Conservation (phyloP, 2,888 invertebrate species). For the Agrenia bidenticulata region DNA sequence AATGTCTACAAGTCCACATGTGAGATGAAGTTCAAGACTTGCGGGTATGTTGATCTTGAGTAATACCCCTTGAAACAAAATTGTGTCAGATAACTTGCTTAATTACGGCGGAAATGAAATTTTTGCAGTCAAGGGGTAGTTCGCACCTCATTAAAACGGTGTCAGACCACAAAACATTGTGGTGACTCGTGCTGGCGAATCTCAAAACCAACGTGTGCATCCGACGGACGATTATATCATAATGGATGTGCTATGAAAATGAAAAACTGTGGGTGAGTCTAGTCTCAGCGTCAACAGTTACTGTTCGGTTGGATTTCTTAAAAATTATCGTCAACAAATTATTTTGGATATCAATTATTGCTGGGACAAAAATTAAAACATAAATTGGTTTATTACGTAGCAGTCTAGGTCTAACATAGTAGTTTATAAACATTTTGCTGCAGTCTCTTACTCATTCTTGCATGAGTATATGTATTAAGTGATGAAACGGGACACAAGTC, state of each 20-base stretch:
- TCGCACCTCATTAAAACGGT: conserved; percentile 83
- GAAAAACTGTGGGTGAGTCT: conserved; percentile 80
- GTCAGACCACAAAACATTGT: conserved; percentile 86
- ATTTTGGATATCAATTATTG: no score
- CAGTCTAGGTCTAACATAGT: no score
- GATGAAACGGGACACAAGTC: no score
- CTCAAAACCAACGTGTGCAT: conserved; percentile 84
- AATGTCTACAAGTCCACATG: conserved; percentile 75
- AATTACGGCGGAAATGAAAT: neutral
- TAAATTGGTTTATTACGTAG: no score
- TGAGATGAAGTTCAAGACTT: conserved; percentile 86
- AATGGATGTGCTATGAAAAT: conserved; percentile 72
- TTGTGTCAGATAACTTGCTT: neutral
- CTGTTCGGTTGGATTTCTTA: no score
- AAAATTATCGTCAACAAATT: no score
- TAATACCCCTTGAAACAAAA: neutral
- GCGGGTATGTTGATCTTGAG: conserved; percentile 72
- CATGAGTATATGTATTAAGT: no score
- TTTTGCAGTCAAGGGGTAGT: conserved; percentile 76
- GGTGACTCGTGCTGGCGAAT: conserved; percentile 88
- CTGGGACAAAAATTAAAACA: no score
- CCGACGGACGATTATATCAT: conserved; percentile 83
- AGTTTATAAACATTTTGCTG: no score
- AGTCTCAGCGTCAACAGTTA: no score
- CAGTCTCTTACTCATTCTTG: no score